Evolutionary conservation across 2,797 vertebrate species (phyloP), one percentile per base, ranked within the genome.

Genomic region (Bradypodion pumilum): DNA sequence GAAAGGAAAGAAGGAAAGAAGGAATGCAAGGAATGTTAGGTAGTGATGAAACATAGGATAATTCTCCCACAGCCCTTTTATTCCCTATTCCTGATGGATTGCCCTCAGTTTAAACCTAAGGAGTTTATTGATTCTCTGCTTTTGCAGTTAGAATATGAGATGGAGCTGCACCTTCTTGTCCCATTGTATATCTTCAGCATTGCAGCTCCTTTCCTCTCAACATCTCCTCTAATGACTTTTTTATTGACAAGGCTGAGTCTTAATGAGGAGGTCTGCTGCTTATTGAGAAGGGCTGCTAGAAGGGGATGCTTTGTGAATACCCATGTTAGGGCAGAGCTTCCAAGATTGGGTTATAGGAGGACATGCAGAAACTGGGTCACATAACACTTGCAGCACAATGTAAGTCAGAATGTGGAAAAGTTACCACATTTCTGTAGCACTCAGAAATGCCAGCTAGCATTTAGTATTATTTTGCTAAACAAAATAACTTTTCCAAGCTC

Each of bases 261-360:
- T 96, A 96, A 96, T 95, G 95, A 96, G 96, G 89, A 96, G 80
- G 84, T 92, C 92, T 93, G 91, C 91, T 87, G 91, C 94, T 94
- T 94, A 95, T 96, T 94, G 95, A 95, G 95, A 95, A 95, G 82
- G 44, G 85, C 84, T 88, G 63, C 86, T 78, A 81, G 74, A 85
- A 90, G 91, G 86, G 91, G 92, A 90, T 85, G 73, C 81, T 62
- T 87, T 85, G 87, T 81, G 63, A 84, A 32, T 1, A 21, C 42
- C 46, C 40, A 81, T 85, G 42, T 85, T 42, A 87, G 85, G 84
- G 81, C 68, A 78, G 74, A 81, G 29, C 46, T 65, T 81, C 78
- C 85, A 85, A 70, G 52, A 42, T 8, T 85, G 72, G 70, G 83
- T 79, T 83, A 73, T 32, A 56, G 65, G 40, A 65, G 7, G 35